Base-by-base conservation (phyloP, 2,797 vertebrate species). In the Dromococcyx pavoninus region DNA sequence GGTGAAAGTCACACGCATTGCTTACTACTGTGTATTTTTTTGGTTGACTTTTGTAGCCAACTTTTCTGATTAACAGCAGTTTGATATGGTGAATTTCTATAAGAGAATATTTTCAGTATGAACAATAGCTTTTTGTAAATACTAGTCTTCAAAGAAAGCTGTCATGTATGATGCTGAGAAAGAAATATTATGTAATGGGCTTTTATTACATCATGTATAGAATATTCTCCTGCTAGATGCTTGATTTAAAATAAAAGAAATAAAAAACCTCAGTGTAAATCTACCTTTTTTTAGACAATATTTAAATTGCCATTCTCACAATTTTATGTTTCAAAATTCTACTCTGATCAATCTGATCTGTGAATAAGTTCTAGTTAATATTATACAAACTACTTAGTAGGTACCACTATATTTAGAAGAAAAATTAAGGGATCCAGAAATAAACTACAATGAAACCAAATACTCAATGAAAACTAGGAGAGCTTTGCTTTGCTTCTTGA, bases 401-500 rank as follows among this genome's bases (percentile, higher is more conserved):
- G 80, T 92, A 58, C 85, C 44, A 75, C 30, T 71, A 71, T 90
- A 88, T 93, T 94, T 79, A 89, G 86, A 61, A 87, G 46, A 74
- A 82, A 95, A 95, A 67, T 66, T 13, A 95, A 72, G 35, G 32
- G 11, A 92, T 93, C 57, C 62, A 91, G 66, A 78, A 97, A 89
- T 71, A 93, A 35, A 70, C 61, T 75, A 15, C 30, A 91, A 85
- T 64, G 77, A 95, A 95, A 95, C 61, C 69, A 90, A 96, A 97
- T 74, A 73, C 35, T 76, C 64, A 80, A 48, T 48, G 41, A 91
- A 95, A 96, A 88, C 43, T 54, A 65, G 25, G 54, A 92, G 39
- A 41, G 32, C 71, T 96, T 96, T 44, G 32, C 75, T 96, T 95
- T 93, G 17, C 74, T 85, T 96, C 88, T 89, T 91, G 78, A 94